These are phyloP conservation scores for Platygyra sinensis DNA, from an alignment of 64 coral and sea anemone species.

Conservation along the genomic window DNA sequence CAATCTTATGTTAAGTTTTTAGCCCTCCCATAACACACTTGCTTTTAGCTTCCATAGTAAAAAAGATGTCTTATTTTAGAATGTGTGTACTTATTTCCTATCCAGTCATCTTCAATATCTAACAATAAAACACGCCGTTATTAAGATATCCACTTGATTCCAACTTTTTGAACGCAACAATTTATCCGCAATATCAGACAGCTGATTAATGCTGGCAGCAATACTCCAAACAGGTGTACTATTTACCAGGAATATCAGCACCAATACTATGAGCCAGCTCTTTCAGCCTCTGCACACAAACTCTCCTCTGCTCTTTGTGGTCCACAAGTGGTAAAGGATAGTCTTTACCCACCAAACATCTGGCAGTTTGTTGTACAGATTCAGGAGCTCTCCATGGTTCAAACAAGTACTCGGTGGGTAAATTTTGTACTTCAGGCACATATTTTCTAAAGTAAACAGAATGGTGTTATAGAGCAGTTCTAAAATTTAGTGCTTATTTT, in stretches of 20 bases:
- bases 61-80: too few species aligned
- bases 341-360: conserved; percentile 72
- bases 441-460: conserved; percentile 54
- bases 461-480: not conserved
- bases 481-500: not conserved
- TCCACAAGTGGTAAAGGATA: conserved; percentile 65
- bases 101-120: too few species aligned
- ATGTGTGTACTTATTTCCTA: too few species aligned
- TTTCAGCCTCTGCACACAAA: conserved; percentile 49
- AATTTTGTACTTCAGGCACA: conserved; percentile 68
- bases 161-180: too few species aligned
- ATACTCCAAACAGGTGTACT: not conserved
- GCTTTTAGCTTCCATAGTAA: too few species aligned
- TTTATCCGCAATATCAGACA: too few species aligned
- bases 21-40: too few species aligned
- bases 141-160: too few species aligned
- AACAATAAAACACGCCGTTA: too few species aligned
- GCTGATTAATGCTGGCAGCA: too few species aligned
- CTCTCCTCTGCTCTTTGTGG: conserved; percentile 43
- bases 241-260: not conserved
- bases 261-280: conserved; percentile 10
- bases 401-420: conserved; percentile 66
- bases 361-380: conserved; percentile 45
- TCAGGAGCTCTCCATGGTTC: conserved; percentile 85
- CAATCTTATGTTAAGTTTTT: too few species aligned